These are phyloP conservation scores for Chloroceryle inda DNA, from an alignment of 2,797 vertebrate genomes.

Conservation along the genomic window DNA sequence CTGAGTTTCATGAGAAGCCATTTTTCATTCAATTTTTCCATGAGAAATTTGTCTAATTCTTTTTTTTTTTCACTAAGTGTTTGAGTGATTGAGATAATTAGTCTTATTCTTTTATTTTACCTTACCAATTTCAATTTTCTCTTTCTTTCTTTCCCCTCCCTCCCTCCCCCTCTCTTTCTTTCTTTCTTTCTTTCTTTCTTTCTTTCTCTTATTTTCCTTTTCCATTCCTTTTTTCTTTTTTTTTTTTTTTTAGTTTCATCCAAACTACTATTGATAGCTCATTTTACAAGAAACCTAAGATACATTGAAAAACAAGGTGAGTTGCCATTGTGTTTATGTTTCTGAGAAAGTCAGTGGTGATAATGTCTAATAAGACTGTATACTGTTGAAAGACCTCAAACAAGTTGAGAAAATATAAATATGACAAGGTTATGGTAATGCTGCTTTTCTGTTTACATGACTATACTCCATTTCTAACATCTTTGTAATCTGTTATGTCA, in stretches of 20 bases:
- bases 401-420: neutral
- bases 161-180: too few relatives aligned
- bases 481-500: neutral
- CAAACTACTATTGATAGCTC: slow-evolving; percentile 34
- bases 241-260: neutral
- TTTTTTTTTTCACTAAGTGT: neutral
- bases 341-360: slow-evolving; percentile 2
- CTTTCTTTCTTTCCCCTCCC: neutral
- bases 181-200: neutral
- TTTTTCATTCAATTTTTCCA: neutral
- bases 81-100: neutral
- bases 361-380: neutral
- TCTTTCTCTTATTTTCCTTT: neutral
- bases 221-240: neutral
- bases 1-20: neutral
- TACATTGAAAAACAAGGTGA: slow-evolving; percentile 13
- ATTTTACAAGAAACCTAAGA: slow-evolving; percentile 51
- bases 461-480: neutral
- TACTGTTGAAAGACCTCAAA: neutral
- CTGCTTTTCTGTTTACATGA: neutral
- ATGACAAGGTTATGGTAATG: neutral
- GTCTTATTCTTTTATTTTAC: neutral
- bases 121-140: neutral
- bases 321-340: slow-evolving; percentile 3
- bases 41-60: neutral